Conservation (phyloP, 1,140 invertebrate species). For the Danaus plexippus region DNA sequence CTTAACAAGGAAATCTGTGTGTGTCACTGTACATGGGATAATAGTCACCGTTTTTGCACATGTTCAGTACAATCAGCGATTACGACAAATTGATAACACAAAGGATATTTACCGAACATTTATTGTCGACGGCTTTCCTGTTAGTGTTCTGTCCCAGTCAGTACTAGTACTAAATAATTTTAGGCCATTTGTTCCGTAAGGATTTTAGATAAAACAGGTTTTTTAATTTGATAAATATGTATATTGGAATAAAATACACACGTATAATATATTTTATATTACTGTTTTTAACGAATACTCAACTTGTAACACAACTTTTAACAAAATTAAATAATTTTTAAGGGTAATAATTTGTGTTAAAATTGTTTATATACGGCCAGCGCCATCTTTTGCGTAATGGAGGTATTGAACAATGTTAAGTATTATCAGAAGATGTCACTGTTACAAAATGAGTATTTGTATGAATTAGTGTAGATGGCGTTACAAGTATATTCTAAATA, state of each 20-base stretch:
- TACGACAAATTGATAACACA: slow-evolving; percentile 18
- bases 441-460: neutral
- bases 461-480: slow-evolving; percentile 22
- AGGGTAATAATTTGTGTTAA: too few species aligned
- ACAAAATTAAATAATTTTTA: too few species aligned
- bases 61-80: slow-evolving; percentile 14
- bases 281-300: too few species aligned
- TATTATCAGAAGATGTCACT: slow-evolving; percentile 9
- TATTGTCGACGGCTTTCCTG: neutral
- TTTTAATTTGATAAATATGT: too few species aligned
- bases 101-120: slow-evolving; percentile 6
- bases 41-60: slow-evolving; percentile 19
- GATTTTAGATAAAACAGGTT: too few species aligned
- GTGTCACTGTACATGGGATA: slow-evolving; percentile 21
- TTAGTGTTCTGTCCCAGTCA: too few species aligned
- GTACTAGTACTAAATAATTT: too few species aligned
- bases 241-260: too few species aligned
- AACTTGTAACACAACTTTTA: too few species aligned
- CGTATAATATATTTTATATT: too few species aligned
- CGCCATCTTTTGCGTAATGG: slow-evolving; percentile 19
- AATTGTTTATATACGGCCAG: neutral
- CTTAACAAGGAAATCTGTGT: slow-evolving; percentile 32
- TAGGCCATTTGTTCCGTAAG: too few species aligned
- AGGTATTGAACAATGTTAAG: neutral
- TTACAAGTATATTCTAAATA: neutral